Base-by-base conservation (phyloP, 2,113 vertebrate genomes). In the rat (Rattus norvegicus) region DNA sequence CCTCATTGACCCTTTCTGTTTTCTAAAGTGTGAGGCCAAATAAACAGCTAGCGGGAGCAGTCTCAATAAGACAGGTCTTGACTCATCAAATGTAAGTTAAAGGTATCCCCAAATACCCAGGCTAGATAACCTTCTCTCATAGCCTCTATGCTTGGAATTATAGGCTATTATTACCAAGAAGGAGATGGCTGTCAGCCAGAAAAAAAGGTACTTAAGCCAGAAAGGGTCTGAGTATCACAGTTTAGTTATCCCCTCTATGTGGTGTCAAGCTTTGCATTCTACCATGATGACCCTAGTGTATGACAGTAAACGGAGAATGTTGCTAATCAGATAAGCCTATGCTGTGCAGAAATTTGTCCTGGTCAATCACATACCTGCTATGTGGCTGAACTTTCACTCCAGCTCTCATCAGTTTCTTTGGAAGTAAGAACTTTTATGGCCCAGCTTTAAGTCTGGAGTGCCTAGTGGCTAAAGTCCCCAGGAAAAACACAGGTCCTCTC, bases 401-500 rank as follows among this genome's bases (percentile, higher is more conserved):
- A 69, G 26, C 16, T 47, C 83, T 79, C 47, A 52, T 69, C 30
- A 56, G 4, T 69, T 95, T 77, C 49, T 90, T 81, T 81, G 13
- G 52, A 90, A 77, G 72, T 22, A 52, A 43, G 39, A 61, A 70
- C 36, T 56, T 28, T 80, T 49, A 49, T 36, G 43, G 6, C 8
- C 7, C 47, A 33, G 22, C 9, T 39, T 56, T 81, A n/a, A 69
- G 36, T 90, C 5, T 89, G 67, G 28, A 43, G 19, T 65, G 2
- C 47, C 26, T 67, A 33, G 33, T 79, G 61, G 63, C 33, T 54
- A n/a, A 65, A 89, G 43, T 11, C 3, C 26, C 5, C 5, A 47
- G 36, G n/a, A 61, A 92, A 94, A 92, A 67, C 24, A 91, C 90
- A 70, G 73, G 4, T 19, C 52, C 33, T 88, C n/a, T 56, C 47